These are phyloP conservation scores for Musca vetustissima DNA, from an alignment of 1,140 invertebrate species.

Conservation along the genomic window DNA sequence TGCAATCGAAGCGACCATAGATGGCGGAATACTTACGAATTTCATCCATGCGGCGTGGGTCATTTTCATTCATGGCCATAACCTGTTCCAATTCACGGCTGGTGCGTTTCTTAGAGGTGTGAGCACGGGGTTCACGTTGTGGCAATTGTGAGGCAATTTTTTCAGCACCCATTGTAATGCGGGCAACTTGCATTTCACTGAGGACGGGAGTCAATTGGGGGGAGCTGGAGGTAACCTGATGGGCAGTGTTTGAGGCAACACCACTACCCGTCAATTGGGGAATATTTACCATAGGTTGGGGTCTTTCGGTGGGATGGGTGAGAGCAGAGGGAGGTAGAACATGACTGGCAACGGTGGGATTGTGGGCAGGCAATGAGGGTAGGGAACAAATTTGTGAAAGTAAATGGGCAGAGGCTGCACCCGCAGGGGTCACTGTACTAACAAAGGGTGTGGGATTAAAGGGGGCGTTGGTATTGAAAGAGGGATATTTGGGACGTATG, in stretches of 20 bases:
- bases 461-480: slow-evolving; percentile 33
- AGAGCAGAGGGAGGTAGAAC: neutral
- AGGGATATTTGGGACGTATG: slow-evolving; percentile 36
- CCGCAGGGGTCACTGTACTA: neutral
- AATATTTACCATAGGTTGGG: neutral
- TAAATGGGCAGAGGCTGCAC: slow-evolving; percentile 15
- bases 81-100: slow-evolving; percentile 90
- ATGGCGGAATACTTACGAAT: slow-evolving; percentile 95
- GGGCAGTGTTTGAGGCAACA: slow-evolving; percentile 31
- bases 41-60: slow-evolving; percentile 87
- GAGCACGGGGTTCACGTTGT: slow-evolving; percentile 82
- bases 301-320: neutral
- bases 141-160: slow-evolving; percentile 81
- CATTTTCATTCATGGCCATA: slow-evolving; percentile 85
- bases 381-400: slow-evolving; percentile 27
- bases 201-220: slow-evolving; percentile 75
- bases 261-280: neutral
- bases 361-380: slow-evolving; percentile 5
- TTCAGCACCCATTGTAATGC: slow-evolving; percentile 77
- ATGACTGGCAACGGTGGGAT: slow-evolving; percentile 5
- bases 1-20: slow-evolving; percentile 95
- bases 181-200: slow-evolving; percentile 79
- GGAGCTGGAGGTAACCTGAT: slow-evolving; percentile 55
- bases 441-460: slow-evolving; percentile 33
- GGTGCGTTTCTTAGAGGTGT: slow-evolving; percentile 89